Evolutionary conservation across 2,888 invertebrate species (phyloP), one percentile per base, ranked within the genome.

Genomic region (Cephus pygmeus): DNA sequence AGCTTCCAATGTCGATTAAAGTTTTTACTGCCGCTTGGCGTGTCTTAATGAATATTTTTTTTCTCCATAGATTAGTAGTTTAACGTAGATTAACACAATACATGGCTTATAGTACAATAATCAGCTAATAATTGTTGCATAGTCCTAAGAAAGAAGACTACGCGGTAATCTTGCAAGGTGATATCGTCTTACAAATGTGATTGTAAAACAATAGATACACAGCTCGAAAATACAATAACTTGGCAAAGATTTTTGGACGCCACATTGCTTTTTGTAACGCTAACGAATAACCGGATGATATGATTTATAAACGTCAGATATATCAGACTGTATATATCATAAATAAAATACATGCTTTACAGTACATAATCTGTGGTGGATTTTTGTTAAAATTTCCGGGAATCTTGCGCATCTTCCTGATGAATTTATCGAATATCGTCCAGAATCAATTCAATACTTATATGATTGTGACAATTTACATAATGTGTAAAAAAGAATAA

Each of bases 1-100:
- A 79, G 80, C 77, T 79, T 79, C 77, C 77, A 80, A 82, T 80
- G 80, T 82, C 80, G 69, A 83, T 82, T 83, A 83, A 83, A 83
- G 78, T 81, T 83, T 82, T 81, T 81, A 77, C 79, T 82, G 81
- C 79, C 79, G 81, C 78, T 82, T 81, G 77, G 77, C 76, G 82
- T 82, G 80, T 80, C 80, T 82, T 80, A 81, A 82, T 82, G 77
- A 79, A 81, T 79, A 15, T 6, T 40, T 15, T 81, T 81, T 79
- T 76, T 80, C 79, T 81, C 77, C 76, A 73, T 77, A 79, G 73
- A 76, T 77, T 33, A 73, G 33, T 82, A 77, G 82, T 79, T 78
- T 80, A 78, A 76, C 73, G 69, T 76, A 79, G 23, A 56, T 56
- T 56, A 56, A 56, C 56, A 56, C 56, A 56, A 2, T 56, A 23